A percentile compares a stretch with the other conserved stretches of the same genome.
Evolutionary conservation across 2,888 invertebrate genomes (phyloP).

Genomic region (Cephus rjabovi): DNA sequence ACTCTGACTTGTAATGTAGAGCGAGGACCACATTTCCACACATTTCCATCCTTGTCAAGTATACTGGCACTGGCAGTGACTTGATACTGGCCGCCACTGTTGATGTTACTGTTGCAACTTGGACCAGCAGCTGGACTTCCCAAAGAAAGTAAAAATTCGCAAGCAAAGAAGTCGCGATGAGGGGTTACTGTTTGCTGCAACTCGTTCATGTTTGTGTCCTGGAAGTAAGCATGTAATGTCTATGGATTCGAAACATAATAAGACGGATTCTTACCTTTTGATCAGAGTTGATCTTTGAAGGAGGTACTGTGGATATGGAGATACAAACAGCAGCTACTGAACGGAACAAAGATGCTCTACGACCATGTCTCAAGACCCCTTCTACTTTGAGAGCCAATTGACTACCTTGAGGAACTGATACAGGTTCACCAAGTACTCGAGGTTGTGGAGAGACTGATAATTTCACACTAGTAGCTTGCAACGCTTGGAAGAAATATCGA

Average conservation of each 20-base stretch:
- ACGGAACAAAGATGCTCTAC: slow-evolving; percentile 76
- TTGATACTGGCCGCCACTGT: slow-evolving; percentile 76
- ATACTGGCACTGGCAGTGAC: slow-evolving; percentile 88
- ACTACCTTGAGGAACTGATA: slow-evolving; percentile 85
- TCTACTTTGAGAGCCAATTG: slow-evolving; percentile 93
- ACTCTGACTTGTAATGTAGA: slow-evolving; percentile 82
- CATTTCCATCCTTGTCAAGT: slow-evolving; percentile 83
- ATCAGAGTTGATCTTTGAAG: slow-evolving; percentile 69
- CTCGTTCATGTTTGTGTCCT: slow-evolving; percentile 71
- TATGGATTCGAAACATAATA: not conserved
- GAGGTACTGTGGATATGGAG: slow-evolving; percentile 72
- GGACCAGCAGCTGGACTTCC: slow-evolving; percentile 56
- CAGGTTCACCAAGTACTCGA: slow-evolving; percentile 82
- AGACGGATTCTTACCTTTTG: slow-evolving; percentile 52
- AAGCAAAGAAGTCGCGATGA: slow-evolving; percentile 94
- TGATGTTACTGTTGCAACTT: slow-evolving; percentile 45
- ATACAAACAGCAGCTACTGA: slow-evolving; percentile 79
- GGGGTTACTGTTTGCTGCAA: slow-evolving; percentile 83
- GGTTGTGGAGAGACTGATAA: slow-evolving; percentile 86
- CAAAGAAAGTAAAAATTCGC: slow-evolving; percentile 87
- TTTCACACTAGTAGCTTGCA: slow-evolving; percentile 86
- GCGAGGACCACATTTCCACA: slow-evolving; percentile 92
- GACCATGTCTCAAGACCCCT: slow-evolving; percentile 86
- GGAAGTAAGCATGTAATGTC: slow-evolving; percentile 24
- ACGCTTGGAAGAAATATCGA: slow-evolving; percentile 84